These are phyloP conservation scores for Pterocles gutturalis DNA, from an alignment of 2,113 vertebrate species.

Conservation along the genomic window DNA sequence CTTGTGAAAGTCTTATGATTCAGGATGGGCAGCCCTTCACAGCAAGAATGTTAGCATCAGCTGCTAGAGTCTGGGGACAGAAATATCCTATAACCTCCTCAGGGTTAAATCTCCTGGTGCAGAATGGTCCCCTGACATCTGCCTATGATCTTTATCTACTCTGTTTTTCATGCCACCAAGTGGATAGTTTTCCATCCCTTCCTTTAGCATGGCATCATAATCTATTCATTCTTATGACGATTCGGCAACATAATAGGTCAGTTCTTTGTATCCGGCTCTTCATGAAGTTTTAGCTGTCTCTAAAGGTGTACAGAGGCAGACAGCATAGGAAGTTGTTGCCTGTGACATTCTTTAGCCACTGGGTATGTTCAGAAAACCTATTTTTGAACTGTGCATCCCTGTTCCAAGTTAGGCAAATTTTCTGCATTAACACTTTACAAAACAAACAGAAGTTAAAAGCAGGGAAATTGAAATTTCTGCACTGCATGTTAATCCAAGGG, in stretches of 20 bases:
- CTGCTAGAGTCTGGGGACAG: background rate
- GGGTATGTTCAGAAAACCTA: background rate
- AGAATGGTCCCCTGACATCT: background rate
- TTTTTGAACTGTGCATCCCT: background rate
- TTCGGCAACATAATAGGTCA: background rate
- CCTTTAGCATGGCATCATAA: background rate
- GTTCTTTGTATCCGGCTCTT: background rate
- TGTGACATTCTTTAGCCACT: background rate
- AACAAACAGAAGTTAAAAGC: background rate
- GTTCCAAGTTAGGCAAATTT: background rate
- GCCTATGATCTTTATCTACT: background rate
- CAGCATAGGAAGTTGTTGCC: background rate
- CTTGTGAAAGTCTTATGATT: background rate
- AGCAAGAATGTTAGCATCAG: background rate
- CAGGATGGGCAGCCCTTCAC: background rate
- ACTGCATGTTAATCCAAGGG: background rate
- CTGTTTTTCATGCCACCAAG: rapidly evolving
- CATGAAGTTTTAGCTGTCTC: background rate
- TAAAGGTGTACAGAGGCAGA: background rate
- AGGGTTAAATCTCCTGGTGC: background rate
- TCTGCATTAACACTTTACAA: background rate
- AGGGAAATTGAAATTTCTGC: background rate
- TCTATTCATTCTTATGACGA: background rate
- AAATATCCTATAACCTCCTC: background rate
- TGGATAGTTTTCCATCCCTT: background rate